Evolutionary conservation across 1,140 invertebrate species (phyloP).

Genomic region (Drosophila lowei): DNA sequence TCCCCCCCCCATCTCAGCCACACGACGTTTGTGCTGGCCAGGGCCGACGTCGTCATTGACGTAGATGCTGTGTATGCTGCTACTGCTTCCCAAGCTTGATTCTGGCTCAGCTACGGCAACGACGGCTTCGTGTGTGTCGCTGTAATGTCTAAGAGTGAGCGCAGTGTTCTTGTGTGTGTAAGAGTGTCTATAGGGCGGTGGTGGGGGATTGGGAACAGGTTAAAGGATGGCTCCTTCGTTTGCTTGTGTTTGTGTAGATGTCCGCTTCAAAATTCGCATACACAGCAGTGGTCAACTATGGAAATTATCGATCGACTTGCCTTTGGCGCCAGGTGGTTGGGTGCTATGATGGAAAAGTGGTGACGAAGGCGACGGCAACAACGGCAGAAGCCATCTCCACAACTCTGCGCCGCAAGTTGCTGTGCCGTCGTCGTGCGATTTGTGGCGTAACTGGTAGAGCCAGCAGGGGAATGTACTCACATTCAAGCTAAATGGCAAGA

Average conservation of each 20-base stretch:
- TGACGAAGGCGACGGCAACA: slow-evolving; percentile 64
- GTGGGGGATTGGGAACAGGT: slow-evolving; percentile 25
- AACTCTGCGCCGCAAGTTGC: slow-evolving; percentile 66
- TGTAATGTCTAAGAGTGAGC: slow-evolving; percentile 70
- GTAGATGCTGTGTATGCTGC: slow-evolving; percentile 59
- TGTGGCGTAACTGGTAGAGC: slow-evolving; percentile 28
- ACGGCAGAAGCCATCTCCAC: slow-evolving; percentile 76
- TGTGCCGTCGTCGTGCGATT: slow-evolving; percentile 27
- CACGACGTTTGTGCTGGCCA: slow-evolving; percentile 47
- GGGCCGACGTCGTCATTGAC: slow-evolving; percentile 34
- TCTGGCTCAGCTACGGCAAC: slow-evolving; percentile 59
- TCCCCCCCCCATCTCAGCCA: slow-evolving; percentile 17
- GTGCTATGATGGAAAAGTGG: slow-evolving; percentile 77
- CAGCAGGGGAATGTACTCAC: slow-evolving; percentile 45
- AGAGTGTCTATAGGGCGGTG: slow-evolving; percentile 22
- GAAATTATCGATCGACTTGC: slow-evolving; percentile 83
- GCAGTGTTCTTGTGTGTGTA: slow-evolving; percentile 38
- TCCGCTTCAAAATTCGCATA: slow-evolving; percentile 83
- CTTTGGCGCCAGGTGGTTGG: slow-evolving; percentile 81
- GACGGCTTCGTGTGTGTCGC: slow-evolving; percentile 52
- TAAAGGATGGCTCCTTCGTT: slow-evolving; percentile 66
- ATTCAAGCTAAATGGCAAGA: slow-evolving; percentile 80
- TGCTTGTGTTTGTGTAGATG: slow-evolving; percentile 76
- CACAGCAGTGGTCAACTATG: slow-evolving; percentile 83
- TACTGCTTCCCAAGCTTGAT: slow-evolving; percentile 69